Percentiles rank a stretch among this genome's conserved stretches.
These are phyloP conservation scores for Diorhabda elongata DNA, from an alignment of 1,140 invertebrate species.

Conservation along the genomic window DNA sequence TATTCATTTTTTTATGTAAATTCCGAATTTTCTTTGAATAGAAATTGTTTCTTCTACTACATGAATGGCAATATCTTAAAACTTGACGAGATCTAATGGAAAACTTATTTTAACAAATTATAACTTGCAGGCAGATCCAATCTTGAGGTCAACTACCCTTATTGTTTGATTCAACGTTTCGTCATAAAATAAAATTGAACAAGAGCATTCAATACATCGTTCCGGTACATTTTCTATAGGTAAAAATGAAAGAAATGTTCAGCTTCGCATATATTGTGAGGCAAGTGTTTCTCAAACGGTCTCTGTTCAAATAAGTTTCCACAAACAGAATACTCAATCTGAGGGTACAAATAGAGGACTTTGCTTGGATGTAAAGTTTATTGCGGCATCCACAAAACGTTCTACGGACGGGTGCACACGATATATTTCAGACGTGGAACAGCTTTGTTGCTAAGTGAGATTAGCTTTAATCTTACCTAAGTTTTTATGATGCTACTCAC, in stretches of 20 bases:
- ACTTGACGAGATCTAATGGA: no score
- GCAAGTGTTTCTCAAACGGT: conserved; percentile 9
- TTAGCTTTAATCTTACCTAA: neutral
- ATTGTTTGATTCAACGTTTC: no score
- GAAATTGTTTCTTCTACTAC: no score
- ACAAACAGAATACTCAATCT: conserved; percentile 31
- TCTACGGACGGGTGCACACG: neutral
- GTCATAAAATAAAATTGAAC: no score
- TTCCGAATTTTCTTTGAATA: no score
- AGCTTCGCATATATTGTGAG: neutral
- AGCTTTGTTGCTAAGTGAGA: neutral
- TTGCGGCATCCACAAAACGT: conserved; percentile 1
- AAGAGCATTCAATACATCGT: no score
- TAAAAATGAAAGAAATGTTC: neutral
- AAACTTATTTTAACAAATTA: no score
- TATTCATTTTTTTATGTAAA: no score
- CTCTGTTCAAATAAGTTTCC: conserved; percentile 22
- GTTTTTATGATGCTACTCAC: neutral
- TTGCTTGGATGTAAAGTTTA: conserved; percentile 21
- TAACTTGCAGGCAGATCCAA: no score
- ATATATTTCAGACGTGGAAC: conserved; percentile 2
- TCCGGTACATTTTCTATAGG: neutral
- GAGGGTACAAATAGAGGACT: conserved; percentile 28
- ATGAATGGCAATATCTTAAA: no score
- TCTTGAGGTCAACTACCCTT: no score